Evolutionary conservation across 1,140 invertebrate genomes (phyloP), one percentile per base, ranked within the genome.

Genomic region (Drosophila triauraria): DNA sequence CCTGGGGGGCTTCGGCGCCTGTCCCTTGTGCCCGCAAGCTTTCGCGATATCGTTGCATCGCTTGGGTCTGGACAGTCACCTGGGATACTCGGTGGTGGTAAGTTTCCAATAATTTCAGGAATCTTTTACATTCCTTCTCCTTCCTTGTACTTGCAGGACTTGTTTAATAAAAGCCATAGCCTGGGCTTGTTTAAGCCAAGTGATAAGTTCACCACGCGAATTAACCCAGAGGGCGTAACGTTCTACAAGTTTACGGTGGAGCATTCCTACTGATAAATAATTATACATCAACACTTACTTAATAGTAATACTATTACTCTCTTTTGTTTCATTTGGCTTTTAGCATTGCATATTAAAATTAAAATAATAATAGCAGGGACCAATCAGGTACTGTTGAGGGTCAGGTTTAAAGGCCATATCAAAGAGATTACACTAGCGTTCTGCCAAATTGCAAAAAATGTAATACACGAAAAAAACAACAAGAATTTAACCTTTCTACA

Each of bases 221-320:
- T 87, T 6, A 87, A 82, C 59, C 79, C 83, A 0, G 51, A 47
- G 35, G 83, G 83, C 20, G 83, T 87, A 6, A 69, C 47, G 0
- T 82, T 87, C 47, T 87, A 70, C 43, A 87, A 80, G 25, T 87
- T 87, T 25, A 74, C 27, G 8, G 43, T 78, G 9, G 6, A 17
- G 0, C 44, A 51, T n/a, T n/a, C 67, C 2, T 82, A 63, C 53
- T 86, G 30, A 80, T 30, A 40, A 8, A 42, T 7, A 2, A n/a
- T n/a, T n/a, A n/a, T n/a, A n/a, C n/a, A n/a, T n/a, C n/a, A n/a
- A n/a, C n/a, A 70, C 23, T 13, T 35, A 12, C 7, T 40, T 47
- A 4, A 27, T 27, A 6, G 27, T 27, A 27, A 27, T 27, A 20
- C 20, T 20, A 20, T 1, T 20, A 20, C 20, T 20, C 20, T 20